These are phyloP conservation scores for Harpagifer antarcticus DNA, from an alignment of 2,797 vertebrate species.

Conservation along the genomic window DNA sequence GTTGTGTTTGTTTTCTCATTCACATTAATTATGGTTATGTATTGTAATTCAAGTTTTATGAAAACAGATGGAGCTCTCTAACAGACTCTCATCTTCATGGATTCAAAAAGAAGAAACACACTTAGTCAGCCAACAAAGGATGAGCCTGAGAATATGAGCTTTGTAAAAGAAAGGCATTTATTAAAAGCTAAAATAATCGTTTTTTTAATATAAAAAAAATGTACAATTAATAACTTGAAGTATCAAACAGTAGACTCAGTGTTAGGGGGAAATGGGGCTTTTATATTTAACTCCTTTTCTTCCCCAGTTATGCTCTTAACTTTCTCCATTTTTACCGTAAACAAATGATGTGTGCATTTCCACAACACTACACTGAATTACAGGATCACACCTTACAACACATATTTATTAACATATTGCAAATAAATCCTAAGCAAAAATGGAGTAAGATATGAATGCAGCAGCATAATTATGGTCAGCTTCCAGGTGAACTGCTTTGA, in stretches of 20 bases:
- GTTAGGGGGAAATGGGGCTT: too few relatives aligned
- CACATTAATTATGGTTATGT: constrained; percentile 5
- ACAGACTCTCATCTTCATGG: not conserved
- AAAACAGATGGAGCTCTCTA: constrained; percentile 1
- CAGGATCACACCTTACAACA: too few relatives aligned
- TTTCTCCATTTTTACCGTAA: too few relatives aligned
- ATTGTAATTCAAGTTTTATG: constrained; percentile 4
- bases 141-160: not conserved
- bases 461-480: not conserved
- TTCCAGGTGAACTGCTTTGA: not conserved
- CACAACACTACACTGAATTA: too few relatives aligned
- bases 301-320: too few relatives aligned
- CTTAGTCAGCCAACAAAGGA: not conserved
- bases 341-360: too few relatives aligned
- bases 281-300: too few relatives aligned
- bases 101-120: not conserved
- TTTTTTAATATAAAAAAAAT: constrained; percentile 3
- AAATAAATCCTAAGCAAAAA: too few relatives aligned
- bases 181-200: constrained; percentile 11
- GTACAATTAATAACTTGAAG: not conserved
- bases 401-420: too few relatives aligned
- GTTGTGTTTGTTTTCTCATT: not conserved
- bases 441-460: too few relatives aligned
- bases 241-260: not conserved
- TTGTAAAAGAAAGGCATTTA: not conserved